Evolutionary conservation across 2,888 invertebrate genomes (phyloP).

Genomic region (Habrosyne pyritoides): DNA sequence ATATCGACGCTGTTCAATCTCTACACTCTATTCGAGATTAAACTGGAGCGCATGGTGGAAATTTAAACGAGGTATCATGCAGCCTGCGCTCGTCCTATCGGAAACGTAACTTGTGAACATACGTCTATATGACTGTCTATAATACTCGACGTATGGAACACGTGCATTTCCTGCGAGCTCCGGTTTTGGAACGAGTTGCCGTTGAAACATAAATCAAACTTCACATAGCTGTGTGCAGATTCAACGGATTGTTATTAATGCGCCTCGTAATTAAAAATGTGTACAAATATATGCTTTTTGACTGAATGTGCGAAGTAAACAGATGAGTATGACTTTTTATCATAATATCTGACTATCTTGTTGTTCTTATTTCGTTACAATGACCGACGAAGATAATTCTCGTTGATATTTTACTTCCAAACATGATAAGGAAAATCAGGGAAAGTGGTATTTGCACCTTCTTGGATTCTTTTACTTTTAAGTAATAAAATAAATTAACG

Average conservation of each 20-base stretch:
- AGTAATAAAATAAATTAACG: no score
- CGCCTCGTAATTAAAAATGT: neutral
- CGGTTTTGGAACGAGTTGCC: conserved; percentile 42
- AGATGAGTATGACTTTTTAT: neutral
- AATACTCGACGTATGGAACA: conserved; percentile 30
- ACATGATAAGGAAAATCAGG: no score
- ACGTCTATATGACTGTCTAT: conserved; percentile 21
- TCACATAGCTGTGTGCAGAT: conserved; percentile 22
- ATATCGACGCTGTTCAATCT: neutral
- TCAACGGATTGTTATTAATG: conserved; percentile 3
- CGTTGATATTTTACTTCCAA: no score
- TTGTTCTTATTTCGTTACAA: neutral
- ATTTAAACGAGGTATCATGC: conserved; percentile 18
- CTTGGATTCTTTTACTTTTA: no score
- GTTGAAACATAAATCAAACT: conserved; percentile 32
- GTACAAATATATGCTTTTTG: neutral
- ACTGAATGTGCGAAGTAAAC: neutral
- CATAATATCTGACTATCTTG: neutral
- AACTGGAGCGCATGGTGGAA: conserved; percentile 11
- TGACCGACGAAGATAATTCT: no score
- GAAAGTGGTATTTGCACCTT: no score
- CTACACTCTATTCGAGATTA: neutral
- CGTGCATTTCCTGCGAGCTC: conserved; percentile 51
- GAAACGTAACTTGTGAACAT: conserved; percentile 22
- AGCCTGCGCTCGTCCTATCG: conserved; percentile 16